These are phyloP conservation scores for Phalangium opilio DNA, from an alignment of 2,888 invertebrate genomes.

Conservation along the genomic window DNA sequence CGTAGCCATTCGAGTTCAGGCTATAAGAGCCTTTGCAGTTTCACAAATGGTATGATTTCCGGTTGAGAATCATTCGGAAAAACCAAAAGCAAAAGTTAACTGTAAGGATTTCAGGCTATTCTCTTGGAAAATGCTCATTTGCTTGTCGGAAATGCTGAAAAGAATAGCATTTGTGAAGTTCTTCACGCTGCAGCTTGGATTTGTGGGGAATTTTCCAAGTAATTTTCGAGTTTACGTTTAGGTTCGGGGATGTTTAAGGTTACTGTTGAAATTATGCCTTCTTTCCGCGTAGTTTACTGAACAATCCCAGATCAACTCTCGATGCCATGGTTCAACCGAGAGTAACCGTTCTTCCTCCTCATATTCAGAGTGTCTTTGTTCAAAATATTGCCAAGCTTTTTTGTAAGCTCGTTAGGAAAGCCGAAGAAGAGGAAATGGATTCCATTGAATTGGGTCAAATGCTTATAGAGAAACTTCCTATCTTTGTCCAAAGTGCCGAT, in stretches of 20 bases:
- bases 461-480: conserved; percentile 52
- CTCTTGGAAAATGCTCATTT: conserved; percentile 59
- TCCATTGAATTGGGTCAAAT: conserved; percentile 23
- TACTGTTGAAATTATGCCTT: background rate
- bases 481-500: conserved; percentile 81
- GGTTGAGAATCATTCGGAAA: too few relatives aligned
- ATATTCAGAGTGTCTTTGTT: conserved; percentile 89
- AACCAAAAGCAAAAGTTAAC: too few relatives aligned
- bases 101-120: conserved; percentile 44
- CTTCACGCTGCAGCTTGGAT: conserved; percentile 96
- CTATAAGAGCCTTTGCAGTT: conserved; percentile 85
- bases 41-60: conserved; percentile 55
- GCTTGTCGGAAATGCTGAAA: conserved; percentile 32
- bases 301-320: conserved; percentile 52
- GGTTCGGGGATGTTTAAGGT: conserved; percentile 34
- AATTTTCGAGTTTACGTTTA: conserved; percentile 25
- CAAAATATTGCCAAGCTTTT: conserved; percentile 88
- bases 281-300: conserved; percentile 31
- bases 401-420: conserved; percentile 46
- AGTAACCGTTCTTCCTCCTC: conserved; percentile 59
- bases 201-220: conserved; percentile 90
- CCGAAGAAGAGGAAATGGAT: conserved; percentile 32
- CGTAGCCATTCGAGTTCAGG: conserved; percentile 90
- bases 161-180: conserved; percentile 53
- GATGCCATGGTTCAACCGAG: conserved; percentile 60